Base-by-base conservation (phyloP, 2,888 invertebrate genomes). In the Bembecia ichneumoniformis region DNA sequence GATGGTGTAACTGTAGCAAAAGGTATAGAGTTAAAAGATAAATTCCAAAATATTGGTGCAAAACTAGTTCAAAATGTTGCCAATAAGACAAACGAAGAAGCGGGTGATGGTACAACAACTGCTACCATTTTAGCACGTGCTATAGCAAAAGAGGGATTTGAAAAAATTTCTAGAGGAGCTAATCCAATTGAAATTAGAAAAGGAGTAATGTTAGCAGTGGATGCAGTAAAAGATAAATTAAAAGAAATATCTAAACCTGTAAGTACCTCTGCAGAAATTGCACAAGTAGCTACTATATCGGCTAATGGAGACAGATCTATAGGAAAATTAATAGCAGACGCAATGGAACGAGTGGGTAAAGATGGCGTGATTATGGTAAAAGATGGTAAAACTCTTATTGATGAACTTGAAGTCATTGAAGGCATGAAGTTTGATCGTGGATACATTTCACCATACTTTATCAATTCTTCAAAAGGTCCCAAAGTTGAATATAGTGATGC, bases 1-100 rank as follows among this genome's bases (percentile, higher is more conserved):
- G 99, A 99, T 79, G 99, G 99, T 55, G 99, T 99, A 0, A 99
- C 99, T 0, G 99, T 99, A 10, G 99, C 99, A 14, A 99, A 99
- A 87, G 94, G 96, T 40, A 94, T 99, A 59, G 99, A 99, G 75
- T 88, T 99, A 35, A 96, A 96, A 82, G 97, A 99, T 80, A 99
- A 97, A 84, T 98, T 97, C 83, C 97, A 99, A 87, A 99, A 99
- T 74, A 94, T 99, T 74, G 99, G 99, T 50, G 99, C 99, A 9
- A 96, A 94, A 73, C 87, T 99, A 47, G 98, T 99, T 2, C 98
- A 98, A 86, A 98, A 99, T 86, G 99, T 99, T 49, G 99, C 99
- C n/a, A 97, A 96, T 77, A 99, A 98, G 77, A 98, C 99, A 0
- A 99, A 99, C 65, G 99, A 99, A 80, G 98, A 98, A 81, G 98